Evolutionary conservation across 2,797 vertebrate genomes (phyloP).

Genomic region (Argya squamiceps): DNA sequence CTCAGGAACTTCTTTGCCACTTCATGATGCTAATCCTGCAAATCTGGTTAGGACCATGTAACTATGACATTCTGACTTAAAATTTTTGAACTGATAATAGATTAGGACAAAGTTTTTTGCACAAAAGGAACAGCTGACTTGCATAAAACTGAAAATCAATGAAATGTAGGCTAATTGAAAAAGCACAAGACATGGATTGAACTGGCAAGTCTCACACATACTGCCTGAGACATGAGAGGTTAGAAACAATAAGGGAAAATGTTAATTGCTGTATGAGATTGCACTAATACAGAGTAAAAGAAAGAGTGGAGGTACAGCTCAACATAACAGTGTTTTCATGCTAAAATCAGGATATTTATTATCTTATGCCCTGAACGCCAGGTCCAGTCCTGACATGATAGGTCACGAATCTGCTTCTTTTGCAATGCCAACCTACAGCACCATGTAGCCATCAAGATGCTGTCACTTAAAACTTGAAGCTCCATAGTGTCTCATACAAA

Average conservation of each 20-base stretch:
- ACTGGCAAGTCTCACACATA: not conserved
- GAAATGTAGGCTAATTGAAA: not conserved
- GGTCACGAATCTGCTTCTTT: not conserved
- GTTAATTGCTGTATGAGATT: not conserved
- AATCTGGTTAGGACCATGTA: not conserved
- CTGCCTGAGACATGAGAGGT: not conserved
- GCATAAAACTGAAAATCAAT: not conserved
- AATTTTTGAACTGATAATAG: not conserved
- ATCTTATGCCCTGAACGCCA: not conserved
- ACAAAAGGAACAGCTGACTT: not conserved
- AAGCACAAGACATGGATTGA: not conserved
- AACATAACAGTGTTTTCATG: not conserved
- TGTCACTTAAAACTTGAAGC: not conserved
- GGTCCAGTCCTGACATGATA: fast-evolving
- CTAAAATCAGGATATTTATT: not conserved
- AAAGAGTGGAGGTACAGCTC: not conserved
- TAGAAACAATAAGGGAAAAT: not conserved
- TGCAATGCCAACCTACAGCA: not conserved
- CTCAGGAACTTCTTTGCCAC: not conserved
- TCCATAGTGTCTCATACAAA: not conserved
- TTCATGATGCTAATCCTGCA: not conserved
- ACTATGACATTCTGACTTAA: not conserved
- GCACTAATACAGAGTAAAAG: not conserved
- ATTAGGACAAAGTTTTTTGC: not conserved
- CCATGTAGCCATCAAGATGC: not conserved